These are phyloP conservation scores for Temnothorax longispinosus DNA, from an alignment of 1,140 invertebrate genomes.

Conservation along the genomic window DNA sequence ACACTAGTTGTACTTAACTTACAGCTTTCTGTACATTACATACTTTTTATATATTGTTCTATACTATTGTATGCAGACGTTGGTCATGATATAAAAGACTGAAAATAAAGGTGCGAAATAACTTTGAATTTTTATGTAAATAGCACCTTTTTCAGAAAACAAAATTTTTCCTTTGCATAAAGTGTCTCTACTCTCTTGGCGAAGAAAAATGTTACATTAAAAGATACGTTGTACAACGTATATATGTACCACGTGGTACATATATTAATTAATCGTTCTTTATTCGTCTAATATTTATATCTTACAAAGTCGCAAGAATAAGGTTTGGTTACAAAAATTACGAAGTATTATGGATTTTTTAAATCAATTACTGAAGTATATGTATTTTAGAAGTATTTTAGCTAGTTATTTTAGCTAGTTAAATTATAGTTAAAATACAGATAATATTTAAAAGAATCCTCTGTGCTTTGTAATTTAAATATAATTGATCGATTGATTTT, in stretches of 20 bases:
- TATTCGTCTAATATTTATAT: neutral
- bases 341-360: neutral
- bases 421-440: neutral
- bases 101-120: neutral
- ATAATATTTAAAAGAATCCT: neutral
- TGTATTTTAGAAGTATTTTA: neutral
- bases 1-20: constrained; percentile 65
- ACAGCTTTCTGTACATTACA: neutral
- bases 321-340: neutral
- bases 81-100: neutral
- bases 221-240: neutral
- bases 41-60: neutral
- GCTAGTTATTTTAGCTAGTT: neutral
- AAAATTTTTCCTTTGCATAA: neutral
- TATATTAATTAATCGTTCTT: neutral
- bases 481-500: neutral
- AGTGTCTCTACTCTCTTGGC: neutral
- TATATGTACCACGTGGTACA: no score
- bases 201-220: neutral
- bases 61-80: neutral
- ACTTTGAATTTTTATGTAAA: neutral
- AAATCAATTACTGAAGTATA: neutral
- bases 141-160: neutral
- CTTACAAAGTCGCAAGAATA: neutral
- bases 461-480: neutral